phyloP scores from a whole-genome alignment of 1,140 invertebrate species.

The Leptinotarsa lineolata region DNA sequence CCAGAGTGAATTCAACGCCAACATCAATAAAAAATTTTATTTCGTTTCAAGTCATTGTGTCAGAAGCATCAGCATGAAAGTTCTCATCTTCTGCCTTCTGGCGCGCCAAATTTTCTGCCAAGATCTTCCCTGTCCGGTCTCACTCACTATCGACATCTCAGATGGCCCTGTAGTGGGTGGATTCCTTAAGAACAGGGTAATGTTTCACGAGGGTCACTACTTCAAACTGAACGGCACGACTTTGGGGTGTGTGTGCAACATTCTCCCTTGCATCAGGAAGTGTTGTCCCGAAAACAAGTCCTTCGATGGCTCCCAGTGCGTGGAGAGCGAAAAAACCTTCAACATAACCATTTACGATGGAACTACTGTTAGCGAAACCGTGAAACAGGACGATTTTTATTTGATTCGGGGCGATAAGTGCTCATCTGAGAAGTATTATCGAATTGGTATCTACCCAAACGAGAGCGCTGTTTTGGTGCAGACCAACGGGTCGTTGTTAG shows the following conservation, averaged over 20 bases:
- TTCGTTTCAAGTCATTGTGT: not conserved
- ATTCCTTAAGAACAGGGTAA: constrained; percentile 15
- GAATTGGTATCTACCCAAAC: not conserved
- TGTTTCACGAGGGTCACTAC: constrained; percentile 16
- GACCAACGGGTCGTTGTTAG: constrained; percentile 1
- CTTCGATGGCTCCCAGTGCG: not conserved
- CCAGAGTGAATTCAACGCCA: not conserved
- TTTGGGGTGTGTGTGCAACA: constrained; percentile 27
- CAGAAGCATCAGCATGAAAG: not conserved
- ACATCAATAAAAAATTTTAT: not conserved
- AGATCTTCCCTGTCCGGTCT: constrained; percentile 1
- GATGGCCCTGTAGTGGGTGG: not conserved
- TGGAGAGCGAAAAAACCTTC: not conserved
- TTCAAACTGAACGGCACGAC: not conserved
- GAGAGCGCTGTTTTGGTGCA: constrained; percentile 1
- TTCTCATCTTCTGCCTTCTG: not conserved
- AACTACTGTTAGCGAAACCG: not conserved
- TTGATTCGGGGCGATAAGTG: not conserved
- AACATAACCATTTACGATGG: constrained; percentile 10
- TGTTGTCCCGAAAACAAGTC: constrained; percentile 24
- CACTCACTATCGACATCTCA: constrained; percentile 21
- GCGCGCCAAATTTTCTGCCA: not conserved
- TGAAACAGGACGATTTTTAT: constrained; percentile 4
- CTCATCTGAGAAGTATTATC: not conserved
- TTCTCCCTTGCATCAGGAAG: constrained; percentile 22